Evolutionary conservation across 2,888 invertebrate genomes (phyloP).

Genomic region (Ommatoiulus sabulosus): DNA sequence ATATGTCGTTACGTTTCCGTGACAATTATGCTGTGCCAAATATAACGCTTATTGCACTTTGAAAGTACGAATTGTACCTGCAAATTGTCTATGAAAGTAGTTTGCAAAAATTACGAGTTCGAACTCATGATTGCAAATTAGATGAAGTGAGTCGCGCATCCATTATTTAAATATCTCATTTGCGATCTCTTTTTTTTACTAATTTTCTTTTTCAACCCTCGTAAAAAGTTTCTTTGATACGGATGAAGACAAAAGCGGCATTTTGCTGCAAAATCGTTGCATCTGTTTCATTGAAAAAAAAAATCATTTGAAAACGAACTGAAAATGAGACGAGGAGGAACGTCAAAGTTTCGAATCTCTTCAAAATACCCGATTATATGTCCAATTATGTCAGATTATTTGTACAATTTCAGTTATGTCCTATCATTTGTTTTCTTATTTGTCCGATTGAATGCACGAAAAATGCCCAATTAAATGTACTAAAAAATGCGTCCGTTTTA

Average conservation of each 20-base stretch:
- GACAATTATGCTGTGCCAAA: slow-evolving; percentile 25
- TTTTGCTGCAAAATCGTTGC: background rate
- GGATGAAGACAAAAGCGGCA: background rate
- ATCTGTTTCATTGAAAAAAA: background rate
- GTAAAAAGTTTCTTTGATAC: background rate
- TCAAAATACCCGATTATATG: too few relatives aligned
- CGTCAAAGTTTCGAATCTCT: too few relatives aligned
- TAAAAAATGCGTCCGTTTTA: too few relatives aligned
- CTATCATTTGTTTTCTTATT: too few relatives aligned
- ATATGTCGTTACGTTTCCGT: slow-evolving; percentile 25
- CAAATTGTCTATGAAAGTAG: background rate
- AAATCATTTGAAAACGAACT: background rate
- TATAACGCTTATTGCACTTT: slow-evolving; percentile 7
- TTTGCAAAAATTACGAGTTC: slow-evolving; percentile 15
- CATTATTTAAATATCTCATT: slow-evolving; percentile 34
- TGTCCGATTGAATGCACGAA: too few relatives aligned
- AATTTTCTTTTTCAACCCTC: background rate
- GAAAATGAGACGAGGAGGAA: background rate
- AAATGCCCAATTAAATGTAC: too few relatives aligned
- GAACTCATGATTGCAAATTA: slow-evolving; percentile 34
- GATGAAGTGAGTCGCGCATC: slow-evolving; percentile 34
- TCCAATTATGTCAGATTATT: too few relatives aligned
- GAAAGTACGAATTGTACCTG: background rate
- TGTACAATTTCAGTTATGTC: too few relatives aligned
- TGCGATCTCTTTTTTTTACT: background rate